phyloP scores from a whole-genome alignment of 2,797 vertebrate genomes.

The Ataeniobius toweri region DNA sequence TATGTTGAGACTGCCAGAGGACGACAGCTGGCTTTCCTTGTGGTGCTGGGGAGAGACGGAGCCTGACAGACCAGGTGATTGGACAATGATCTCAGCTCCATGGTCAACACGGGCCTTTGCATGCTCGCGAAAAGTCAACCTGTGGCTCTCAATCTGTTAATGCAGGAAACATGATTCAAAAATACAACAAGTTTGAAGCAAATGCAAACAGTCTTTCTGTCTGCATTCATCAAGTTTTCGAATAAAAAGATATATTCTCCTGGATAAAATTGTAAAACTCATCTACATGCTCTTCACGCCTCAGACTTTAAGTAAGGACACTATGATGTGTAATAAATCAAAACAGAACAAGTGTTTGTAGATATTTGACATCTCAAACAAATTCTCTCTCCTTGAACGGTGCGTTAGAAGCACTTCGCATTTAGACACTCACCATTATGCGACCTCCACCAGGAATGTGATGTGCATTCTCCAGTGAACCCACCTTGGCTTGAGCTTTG shows the following conservation, averaged over 20 bases:
- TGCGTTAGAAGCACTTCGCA: conserved; percentile 31
- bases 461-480: conserved; percentile 94
- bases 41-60: conserved; percentile 89
- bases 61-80: conserved; percentile 89
- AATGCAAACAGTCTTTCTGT: not conserved
- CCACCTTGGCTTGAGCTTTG: conserved; percentile 97
- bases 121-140: conserved; percentile 89
- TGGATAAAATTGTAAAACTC: not conserved
- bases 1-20: conserved; percentile 96
- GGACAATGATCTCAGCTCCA: conserved; percentile 90
- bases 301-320: not conserved
- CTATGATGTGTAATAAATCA: not conserved
- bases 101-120: conserved; percentile 95
- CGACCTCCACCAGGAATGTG: conserved; percentile 91
- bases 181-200: not conserved
- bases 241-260: not conserved
- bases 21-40: conserved; percentile 90
- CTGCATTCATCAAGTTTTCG: not conserved
- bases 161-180: conserved; percentile 6
- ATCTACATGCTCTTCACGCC: not conserved
- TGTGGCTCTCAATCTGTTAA: conserved; percentile 95
- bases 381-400: conserved; percentile 39
- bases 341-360: not conserved
- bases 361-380: conserved; percentile 2
- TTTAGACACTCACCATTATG: conserved; percentile 82